Evolutionary conservation across 2,113 vertebrate species (phyloP).

Genomic region (Trinectes maculatus): DNA sequence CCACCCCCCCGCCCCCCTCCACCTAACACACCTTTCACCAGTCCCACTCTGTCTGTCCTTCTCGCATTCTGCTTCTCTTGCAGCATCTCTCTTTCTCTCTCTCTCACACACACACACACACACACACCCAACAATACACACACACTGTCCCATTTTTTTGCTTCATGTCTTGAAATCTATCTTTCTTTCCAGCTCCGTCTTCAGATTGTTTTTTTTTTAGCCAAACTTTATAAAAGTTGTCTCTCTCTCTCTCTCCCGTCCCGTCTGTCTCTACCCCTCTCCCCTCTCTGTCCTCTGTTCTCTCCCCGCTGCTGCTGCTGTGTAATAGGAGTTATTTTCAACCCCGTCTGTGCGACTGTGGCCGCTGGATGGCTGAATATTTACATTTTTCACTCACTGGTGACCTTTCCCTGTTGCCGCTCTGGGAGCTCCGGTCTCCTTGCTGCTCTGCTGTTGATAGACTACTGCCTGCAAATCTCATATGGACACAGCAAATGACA

Average conservation of each 20-base stretch:
- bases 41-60: slow-evolving; percentile 26
- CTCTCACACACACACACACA: slow-evolving; percentile 46
- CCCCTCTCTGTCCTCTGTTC: slow-evolving; percentile 63
- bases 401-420: slow-evolving; percentile 79
- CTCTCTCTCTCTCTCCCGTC: slow-evolving; percentile 58
- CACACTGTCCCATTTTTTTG: slow-evolving; percentile 26
- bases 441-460: slow-evolving; percentile 78
- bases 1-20: background rate
- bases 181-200: slow-evolving; percentile 36
- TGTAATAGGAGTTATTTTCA: slow-evolving; percentile 78
- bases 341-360: slow-evolving; percentile 71
- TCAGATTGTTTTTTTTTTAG: slow-evolving; percentile 42
- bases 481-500: slow-evolving; percentile 76
- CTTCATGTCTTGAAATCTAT: slow-evolving; percentile 56
- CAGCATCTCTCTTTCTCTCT: slow-evolving; percentile 45
- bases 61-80: slow-evolving; percentile 21
- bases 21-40: slow-evolving; percentile 52
- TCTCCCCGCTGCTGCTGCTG: slow-evolving; percentile 68
- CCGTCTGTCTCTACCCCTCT: slow-evolving; percentile 49
- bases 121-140: slow-evolving; percentile 40
- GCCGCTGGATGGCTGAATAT: slow-evolving; percentile 76
- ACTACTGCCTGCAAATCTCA: slow-evolving; percentile 78
- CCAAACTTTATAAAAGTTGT: slow-evolving; percentile 73
- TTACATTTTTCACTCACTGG: slow-evolving; percentile 80
- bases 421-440: slow-evolving; percentile 78